Evolutionary conservation across 2,113 vertebrate species (phyloP).

Genomic region (Peucedramus taeniatus): DNA sequence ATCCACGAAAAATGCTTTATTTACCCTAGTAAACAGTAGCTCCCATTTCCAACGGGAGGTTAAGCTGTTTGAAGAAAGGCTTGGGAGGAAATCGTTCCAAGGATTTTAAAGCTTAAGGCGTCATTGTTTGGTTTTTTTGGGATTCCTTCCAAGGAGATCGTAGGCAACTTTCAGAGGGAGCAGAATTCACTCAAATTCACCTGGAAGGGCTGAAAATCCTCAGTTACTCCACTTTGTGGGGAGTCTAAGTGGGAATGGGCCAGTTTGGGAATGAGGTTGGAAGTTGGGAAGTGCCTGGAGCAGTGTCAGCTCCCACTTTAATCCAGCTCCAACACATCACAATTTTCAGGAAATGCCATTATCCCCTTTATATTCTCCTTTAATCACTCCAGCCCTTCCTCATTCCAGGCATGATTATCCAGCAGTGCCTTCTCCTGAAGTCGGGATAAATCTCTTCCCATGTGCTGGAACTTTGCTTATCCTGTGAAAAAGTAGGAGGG

Average conservation of each 20-base stretch:
- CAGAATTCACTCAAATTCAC: not conserved
- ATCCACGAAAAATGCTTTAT: constrained; percentile 55
- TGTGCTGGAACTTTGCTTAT: not conserved
- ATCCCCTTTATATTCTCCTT: not conserved
- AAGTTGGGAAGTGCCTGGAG: not conserved
- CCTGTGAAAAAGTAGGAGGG: not conserved
- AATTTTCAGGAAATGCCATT: not conserved
- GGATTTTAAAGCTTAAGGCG: constrained; percentile 71
- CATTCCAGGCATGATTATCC: not conserved
- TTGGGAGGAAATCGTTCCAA: constrained; percentile 77
- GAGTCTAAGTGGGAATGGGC: rapidly evolving
- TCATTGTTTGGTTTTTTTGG: not conserved
- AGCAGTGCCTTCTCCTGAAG: not conserved
- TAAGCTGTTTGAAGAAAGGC: constrained; percentile 84
- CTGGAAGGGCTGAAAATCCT: not conserved
- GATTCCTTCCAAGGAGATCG: not conserved
- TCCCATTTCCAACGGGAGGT: constrained; percentile 75
- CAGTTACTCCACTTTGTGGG: not conserved
- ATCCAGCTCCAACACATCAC: not conserved
- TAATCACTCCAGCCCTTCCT: not conserved
- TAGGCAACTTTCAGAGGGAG: not conserved
- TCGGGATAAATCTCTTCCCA: not conserved
- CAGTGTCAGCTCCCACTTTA: rapidly evolving
- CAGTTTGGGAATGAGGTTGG: rapidly evolving
- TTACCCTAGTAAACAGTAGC: constrained; percentile 73